Conservation (phyloP, 2,888 invertebrate genomes). For the Limnephilus rhombicus region DNA sequence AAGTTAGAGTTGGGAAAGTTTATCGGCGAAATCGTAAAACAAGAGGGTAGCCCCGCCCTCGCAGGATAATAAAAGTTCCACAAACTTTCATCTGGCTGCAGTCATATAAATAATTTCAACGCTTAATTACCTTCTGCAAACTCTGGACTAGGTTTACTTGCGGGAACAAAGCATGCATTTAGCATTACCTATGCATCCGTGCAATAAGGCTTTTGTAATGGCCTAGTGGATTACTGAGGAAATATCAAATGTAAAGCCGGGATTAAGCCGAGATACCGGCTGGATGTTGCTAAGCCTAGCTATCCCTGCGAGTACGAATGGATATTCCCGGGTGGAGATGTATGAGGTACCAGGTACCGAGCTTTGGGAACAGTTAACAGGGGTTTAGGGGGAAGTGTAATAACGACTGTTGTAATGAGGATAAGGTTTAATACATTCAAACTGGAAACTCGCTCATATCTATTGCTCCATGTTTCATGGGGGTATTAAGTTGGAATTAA, state of each 20-base stretch:
- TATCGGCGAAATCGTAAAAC: neutral
- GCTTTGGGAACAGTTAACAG: slow-evolving; percentile 18
- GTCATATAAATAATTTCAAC: neutral
- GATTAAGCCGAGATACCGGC: slow-evolving; percentile 21
- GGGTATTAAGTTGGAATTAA: neutral
- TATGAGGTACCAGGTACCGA: neutral
- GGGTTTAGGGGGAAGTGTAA: neutral
- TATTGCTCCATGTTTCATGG: neutral
- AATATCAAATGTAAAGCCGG: slow-evolving; percentile 32
- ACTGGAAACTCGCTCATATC: slow-evolving; percentile 14
- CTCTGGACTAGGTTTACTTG: neutral
- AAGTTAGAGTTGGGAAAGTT: neutral
- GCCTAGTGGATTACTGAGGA: slow-evolving; percentile 22
- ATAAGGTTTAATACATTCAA: slow-evolving; percentile 33
- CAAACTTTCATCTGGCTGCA: neutral
- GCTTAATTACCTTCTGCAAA: slow-evolving; percentile 18
- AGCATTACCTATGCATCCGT: slow-evolving; percentile 8
- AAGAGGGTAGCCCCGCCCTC: neutral
- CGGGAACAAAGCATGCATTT: slow-evolving; percentile 14
- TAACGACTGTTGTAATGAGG: slow-evolving; percentile 31
- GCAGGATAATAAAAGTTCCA: neutral
- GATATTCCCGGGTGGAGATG: neutral
- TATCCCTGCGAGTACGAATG: neutral
- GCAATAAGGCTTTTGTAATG: slow-evolving; percentile 20
- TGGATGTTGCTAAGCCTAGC: slow-evolving; percentile 7